Percentiles rank a stretch among this genome's conserved stretches.
Evolutionary conservation across 2,113 vertebrate species (phyloP).

Genomic region (Etia nguti): DNA sequence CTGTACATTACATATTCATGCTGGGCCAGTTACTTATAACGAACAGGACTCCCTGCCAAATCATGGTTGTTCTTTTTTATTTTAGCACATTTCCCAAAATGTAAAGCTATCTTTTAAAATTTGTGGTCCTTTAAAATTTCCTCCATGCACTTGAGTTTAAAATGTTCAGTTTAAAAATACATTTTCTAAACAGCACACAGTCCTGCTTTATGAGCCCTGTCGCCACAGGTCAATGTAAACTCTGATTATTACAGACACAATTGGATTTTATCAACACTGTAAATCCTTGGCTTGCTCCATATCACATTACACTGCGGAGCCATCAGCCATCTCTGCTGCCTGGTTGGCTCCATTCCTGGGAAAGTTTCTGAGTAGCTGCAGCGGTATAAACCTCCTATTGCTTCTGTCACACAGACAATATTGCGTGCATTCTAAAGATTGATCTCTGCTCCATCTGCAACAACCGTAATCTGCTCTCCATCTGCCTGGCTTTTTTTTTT

Average conservation of each 20-base stretch:
- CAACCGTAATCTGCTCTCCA: background rate
- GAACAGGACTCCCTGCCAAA: background rate
- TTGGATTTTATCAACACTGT: background rate
- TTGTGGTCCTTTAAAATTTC: background rate
- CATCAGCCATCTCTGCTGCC: background rate
- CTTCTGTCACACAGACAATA: background rate
- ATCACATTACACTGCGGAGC: background rate
- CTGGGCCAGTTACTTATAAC: background rate
- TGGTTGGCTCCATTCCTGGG: background rate
- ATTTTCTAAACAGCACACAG: background rate
- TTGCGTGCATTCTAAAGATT: background rate
- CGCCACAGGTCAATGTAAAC: background rate
- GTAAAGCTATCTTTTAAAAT: background rate
- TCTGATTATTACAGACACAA: background rate
- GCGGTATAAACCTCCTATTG: background rate
- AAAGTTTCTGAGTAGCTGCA: constrained; percentile 1
- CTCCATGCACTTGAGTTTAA: background rate
- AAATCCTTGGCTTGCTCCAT: background rate
- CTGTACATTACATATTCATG: background rate
- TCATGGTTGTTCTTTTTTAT: background rate
- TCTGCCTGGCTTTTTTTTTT: background rate
- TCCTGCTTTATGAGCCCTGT: background rate
- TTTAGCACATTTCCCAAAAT: background rate
- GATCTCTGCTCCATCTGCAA: background rate
- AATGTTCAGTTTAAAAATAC: background rate